phyloP scores from a whole-genome alignment of 2,888 invertebrate genomes.

The Sminthurides aquaticus region DNA sequence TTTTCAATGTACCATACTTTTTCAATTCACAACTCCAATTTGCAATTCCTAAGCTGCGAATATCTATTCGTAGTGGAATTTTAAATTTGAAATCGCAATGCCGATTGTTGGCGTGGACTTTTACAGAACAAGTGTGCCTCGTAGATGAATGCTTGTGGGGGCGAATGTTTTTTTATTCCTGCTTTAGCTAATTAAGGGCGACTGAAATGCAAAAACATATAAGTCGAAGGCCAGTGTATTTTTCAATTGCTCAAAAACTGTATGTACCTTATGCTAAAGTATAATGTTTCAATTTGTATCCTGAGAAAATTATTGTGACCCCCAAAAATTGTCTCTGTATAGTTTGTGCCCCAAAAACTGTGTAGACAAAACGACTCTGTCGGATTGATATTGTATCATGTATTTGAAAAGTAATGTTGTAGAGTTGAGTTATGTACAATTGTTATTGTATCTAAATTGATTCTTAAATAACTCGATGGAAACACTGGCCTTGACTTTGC shows the following conservation, averaged over 20 bases:
- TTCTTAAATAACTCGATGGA: conserved; percentile 32
- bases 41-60: no score
- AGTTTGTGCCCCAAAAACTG: no score
- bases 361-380: not conserved
- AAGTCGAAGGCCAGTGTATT: conserved; percentile 42
- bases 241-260: conserved; percentile 21
- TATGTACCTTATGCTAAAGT: conserved; percentile 3
- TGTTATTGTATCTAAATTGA: conserved; percentile 17
- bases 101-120: conserved; percentile 28
- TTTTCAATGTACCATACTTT: no score
- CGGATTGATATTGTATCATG: not conserved
- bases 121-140: conserved; percentile 37
- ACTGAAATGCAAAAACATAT: conserved; percentile 43
- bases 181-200: conserved; percentile 42
- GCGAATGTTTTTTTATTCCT: conserved; percentile 29
- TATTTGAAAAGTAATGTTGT: not conserved
- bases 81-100: no score
- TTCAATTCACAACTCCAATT: no score
- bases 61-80: no score
- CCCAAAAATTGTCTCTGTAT: not conserved
- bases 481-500: conserved; percentile 42
- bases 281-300: no score
- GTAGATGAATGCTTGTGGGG: conserved; percentile 40
- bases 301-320: conserved; percentile 8
- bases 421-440: not conserved